These are phyloP conservation scores for Pseudochirops cupreus DNA, from an alignment of 2,797 vertebrate species.

Conservation along the genomic window DNA sequence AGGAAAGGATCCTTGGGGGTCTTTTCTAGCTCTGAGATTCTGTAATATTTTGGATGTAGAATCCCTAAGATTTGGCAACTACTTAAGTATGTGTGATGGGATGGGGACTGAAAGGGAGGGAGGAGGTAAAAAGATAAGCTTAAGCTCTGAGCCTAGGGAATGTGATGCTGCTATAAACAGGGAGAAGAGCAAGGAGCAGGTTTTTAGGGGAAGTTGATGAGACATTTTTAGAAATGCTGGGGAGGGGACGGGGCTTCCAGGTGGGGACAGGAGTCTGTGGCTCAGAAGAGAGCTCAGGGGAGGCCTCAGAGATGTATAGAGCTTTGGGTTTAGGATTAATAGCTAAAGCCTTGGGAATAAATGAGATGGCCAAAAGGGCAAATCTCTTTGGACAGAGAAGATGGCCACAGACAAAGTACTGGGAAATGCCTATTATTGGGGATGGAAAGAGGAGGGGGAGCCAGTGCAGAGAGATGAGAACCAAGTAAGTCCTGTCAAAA, in stretches of 20 bases:
- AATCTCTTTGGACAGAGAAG: background rate
- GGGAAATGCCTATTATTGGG: background rate
- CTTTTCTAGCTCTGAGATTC: background rate
- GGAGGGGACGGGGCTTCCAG: background rate
- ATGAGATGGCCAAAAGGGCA: background rate
- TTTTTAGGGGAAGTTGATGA: background rate
- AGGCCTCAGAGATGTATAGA: background rate
- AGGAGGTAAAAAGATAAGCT: background rate
- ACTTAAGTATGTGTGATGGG: background rate
- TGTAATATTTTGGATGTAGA: background rate
- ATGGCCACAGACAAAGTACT: background rate
- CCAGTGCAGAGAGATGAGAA: background rate
- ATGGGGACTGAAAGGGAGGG: background rate
- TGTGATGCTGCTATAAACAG: background rate
- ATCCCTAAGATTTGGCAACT: background rate
- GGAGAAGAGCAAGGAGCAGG: background rate
- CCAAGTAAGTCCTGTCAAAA: background rate
- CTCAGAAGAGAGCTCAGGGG: background rate
- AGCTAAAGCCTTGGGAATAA: background rate
- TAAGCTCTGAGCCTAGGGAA: background rate
- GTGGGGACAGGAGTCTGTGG: background rate
- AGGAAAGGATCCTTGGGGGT: background rate
- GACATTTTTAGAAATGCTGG: background rate
- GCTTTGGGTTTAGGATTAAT: background rate
- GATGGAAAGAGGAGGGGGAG: background rate